phyloP scores from a whole-genome alignment of 2,113 vertebrate genomes.

The Lagopus muta region DNA sequence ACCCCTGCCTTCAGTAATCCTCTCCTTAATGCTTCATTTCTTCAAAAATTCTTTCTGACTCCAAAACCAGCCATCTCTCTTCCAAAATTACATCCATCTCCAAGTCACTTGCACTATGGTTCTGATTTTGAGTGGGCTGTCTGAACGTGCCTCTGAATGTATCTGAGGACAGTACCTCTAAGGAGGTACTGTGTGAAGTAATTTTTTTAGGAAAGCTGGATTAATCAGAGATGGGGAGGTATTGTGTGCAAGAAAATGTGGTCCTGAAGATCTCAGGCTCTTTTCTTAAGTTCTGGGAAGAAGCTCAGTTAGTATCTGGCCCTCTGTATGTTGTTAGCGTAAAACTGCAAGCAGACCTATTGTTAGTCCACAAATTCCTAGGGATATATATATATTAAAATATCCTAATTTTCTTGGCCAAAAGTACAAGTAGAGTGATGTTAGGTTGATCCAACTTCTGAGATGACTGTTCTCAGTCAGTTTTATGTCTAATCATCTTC shows the following conservation, averaged over 20 bases:
- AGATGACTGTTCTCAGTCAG: neutral
- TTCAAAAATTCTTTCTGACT: neutral
- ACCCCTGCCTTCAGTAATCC: neutral
- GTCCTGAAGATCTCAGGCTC: neutral
- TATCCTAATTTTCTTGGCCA: neutral
- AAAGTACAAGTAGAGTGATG: neutral
- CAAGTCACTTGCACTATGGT: neutral
- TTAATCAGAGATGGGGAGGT: neutral
- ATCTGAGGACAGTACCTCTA: neutral
- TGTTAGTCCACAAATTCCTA: neutral
- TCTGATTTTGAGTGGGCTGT: neutral
- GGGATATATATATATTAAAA: neutral
- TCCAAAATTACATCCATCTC: neutral
- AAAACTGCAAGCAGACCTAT: neutral
- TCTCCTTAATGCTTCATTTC: neutral
- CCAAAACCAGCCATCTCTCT: neutral
- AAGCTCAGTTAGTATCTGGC: rapidly evolving
- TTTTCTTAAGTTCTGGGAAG: neutral
- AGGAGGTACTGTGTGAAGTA: neutral
- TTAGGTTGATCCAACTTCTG: neutral
- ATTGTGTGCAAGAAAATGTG: neutral
- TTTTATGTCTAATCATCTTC: neutral
- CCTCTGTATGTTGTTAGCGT: neutral
- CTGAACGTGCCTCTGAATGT: neutral
- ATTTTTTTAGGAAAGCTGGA: neutral